phyloP scores from a whole-genome alignment of 2,113 vertebrate species.

The Promerops cafer region DNA sequence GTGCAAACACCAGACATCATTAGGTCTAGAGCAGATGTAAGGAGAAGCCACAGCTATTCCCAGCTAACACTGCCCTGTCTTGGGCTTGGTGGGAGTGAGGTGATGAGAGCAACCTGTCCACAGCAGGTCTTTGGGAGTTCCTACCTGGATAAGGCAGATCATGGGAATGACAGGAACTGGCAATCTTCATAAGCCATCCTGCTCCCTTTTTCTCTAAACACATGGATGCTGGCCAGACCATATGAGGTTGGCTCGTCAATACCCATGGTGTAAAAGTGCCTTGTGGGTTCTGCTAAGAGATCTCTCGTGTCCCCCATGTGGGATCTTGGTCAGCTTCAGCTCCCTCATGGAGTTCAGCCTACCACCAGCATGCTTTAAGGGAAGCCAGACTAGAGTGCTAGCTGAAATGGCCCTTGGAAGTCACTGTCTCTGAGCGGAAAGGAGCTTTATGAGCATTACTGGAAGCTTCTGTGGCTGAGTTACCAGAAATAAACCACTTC shows the following conservation, averaged over 20 bases:
- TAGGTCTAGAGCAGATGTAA: background rate
- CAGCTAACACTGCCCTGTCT: background rate
- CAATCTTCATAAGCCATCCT: background rate
- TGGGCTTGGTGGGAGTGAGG: background rate
- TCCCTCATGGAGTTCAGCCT: background rate
- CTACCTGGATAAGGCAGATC: background rate
- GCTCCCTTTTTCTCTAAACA: background rate
- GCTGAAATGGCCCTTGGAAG: background rate
- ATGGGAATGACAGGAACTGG: background rate
- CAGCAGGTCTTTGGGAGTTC: background rate
- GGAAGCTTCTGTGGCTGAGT: slow-evolving; percentile 44
- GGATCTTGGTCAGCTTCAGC: background rate
- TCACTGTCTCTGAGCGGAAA: background rate
- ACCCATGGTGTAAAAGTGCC: background rate
- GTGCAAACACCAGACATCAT: background rate
- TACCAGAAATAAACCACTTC: slow-evolving; percentile 58
- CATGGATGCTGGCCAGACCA: background rate
- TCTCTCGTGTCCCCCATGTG: background rate
- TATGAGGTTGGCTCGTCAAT: background rate
- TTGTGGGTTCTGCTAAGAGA: background rate
- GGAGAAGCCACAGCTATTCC: background rate
- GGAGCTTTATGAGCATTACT: slow-evolving; percentile 40
- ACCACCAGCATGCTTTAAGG: background rate
- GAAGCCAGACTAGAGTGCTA: background rate
- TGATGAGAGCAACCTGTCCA: background rate